Evolutionary conservation across 2,888 invertebrate species (phyloP).

Genomic region (Pseudanteris insignis): DNA sequence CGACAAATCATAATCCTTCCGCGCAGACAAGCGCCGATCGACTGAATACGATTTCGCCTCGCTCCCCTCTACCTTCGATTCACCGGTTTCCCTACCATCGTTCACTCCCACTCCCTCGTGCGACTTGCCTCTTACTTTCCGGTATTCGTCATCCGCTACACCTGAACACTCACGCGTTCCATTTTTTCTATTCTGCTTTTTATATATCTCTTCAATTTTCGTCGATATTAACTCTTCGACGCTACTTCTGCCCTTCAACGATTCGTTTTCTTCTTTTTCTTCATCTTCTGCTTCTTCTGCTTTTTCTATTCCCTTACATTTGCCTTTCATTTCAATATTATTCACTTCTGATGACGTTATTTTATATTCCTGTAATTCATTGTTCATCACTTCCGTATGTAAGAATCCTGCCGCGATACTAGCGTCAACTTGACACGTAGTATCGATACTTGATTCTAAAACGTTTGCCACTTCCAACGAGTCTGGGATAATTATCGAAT

Average conservation of each 20-base stretch:
- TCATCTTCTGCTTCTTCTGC: not conserved
- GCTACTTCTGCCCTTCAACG: constrained; percentile 12
- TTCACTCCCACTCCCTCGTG: constrained; percentile 47
- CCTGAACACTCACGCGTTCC: constrained; percentile 64
- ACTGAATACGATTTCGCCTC: constrained; percentile 60
- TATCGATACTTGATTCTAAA: constrained; percentile 14
- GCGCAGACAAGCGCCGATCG: constrained; percentile 63
- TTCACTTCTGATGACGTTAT: constrained; percentile 42
- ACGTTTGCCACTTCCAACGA: constrained; percentile 55
- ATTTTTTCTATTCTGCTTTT: constrained; percentile 40
- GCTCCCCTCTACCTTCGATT: constrained; percentile 64
- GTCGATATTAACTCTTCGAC: constrained; percentile 53
- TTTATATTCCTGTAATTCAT: constrained; percentile 60
- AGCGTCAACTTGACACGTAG: too few relatives aligned
- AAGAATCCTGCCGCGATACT: constrained; percentile 53
- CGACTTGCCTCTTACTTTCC: constrained; percentile 39
- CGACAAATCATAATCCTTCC: constrained; percentile 60
- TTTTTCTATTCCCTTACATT: not conserved
- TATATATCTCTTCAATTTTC: constrained; percentile 54
- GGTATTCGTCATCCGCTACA: constrained; percentile 60
- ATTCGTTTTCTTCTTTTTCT: constrained; percentile 5
- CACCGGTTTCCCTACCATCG: constrained; percentile 32
- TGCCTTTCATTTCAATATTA: too few relatives aligned
- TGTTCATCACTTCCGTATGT: constrained; percentile 54
- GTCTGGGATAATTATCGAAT: constrained; percentile 58